Conservation (phyloP, 2,797 vertebrate species). For the Pseudocheirus occidentalis region DNA sequence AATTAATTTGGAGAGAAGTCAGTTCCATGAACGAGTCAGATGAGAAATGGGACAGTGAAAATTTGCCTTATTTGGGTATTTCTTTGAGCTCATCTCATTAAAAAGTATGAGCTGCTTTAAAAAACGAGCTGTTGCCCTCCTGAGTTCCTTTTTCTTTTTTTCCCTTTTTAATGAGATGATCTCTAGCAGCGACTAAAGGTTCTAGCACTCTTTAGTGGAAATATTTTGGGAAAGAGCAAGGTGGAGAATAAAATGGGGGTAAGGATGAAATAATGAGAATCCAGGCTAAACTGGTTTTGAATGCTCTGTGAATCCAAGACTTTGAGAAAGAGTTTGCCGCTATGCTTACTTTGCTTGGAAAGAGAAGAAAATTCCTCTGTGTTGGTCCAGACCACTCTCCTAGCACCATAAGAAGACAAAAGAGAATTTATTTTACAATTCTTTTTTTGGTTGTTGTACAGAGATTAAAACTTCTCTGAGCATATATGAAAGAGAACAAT, state of each 20-base stretch:
- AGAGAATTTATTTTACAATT: background rate
- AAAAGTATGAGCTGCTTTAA: constrained; percentile 18
- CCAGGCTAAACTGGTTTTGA: background rate
- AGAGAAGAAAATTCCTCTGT: background rate
- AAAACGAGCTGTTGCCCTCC: background rate
- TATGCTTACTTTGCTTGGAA: constrained; percentile 18
- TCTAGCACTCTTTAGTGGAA: background rate
- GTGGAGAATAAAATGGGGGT: background rate
- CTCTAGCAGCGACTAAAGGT: background rate
- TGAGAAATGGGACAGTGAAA: constrained; percentile 22
- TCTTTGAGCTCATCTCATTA: background rate
- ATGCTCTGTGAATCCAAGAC: background rate
- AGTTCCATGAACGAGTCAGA: background rate
- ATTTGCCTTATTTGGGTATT: constrained; percentile 13
- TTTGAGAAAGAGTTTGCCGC: background rate
- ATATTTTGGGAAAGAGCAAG: constrained; percentile 10
- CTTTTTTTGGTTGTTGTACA: constrained; percentile 12
- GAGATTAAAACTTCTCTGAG: background rate
- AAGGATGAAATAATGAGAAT: constrained; percentile 1
- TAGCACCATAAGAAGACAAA: background rate
- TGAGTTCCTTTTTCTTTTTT: constrained; percentile 30
- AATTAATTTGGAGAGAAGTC: constrained; percentile 9
- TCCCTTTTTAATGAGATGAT: constrained; percentile 4
- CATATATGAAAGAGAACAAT: background rate
- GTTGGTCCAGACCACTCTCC: background rate